Evolutionary conservation across 2,113 vertebrate genomes (phyloP).

Genomic region (Malurus melanocephalus): DNA sequence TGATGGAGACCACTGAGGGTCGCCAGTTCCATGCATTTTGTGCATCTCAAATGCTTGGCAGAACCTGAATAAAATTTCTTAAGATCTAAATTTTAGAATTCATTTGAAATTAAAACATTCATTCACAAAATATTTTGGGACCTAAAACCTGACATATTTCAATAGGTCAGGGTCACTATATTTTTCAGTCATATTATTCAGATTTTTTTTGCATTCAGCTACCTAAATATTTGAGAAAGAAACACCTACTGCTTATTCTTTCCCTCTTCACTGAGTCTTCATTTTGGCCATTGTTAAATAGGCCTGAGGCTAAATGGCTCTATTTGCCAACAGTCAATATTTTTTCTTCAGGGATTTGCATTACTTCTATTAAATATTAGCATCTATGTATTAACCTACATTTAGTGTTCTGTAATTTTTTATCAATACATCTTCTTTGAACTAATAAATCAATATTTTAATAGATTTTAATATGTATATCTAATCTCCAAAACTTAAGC

Average conservation of each 20-base stretch:
- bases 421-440: not conserved
- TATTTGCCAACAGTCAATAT: not conserved
- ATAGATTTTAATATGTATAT: not conserved
- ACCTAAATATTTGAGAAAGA: not conserved
- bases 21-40: not conserved
- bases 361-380: not conserved
- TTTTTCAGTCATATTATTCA: not conserved
- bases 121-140: not conserved
- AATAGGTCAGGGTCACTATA: not conserved
- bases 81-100: not conserved
- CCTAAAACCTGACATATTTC: not conserved
- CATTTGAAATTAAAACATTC: not conserved
- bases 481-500: not conserved
- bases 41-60: not conserved
- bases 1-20: not conserved
- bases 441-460: not conserved
- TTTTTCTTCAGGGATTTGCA: not conserved
- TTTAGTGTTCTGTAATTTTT: not conserved
- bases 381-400: not conserved
- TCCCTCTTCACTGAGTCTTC: not conserved
- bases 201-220: not conserved
- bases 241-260: not conserved
- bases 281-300: not conserved
- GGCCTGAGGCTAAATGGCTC: not conserved
- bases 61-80: not conserved